Evolutionary conservation across 1,140 invertebrate species (phyloP).

Genomic region (Phocides pigmalion): DNA sequence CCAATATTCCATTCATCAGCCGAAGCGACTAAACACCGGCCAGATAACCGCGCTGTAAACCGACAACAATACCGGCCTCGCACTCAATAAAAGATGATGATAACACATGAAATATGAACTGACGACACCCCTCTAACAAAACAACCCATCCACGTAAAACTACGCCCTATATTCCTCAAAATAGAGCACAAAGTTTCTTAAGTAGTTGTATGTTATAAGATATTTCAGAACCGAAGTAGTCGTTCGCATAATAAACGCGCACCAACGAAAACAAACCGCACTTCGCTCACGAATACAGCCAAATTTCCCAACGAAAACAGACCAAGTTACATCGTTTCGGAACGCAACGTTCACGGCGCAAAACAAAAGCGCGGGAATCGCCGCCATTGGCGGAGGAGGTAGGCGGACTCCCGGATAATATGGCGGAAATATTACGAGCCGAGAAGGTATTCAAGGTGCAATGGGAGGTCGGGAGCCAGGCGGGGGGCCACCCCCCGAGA

Average conservation of each 20-base stretch:
- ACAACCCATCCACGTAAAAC: conserved; percentile 26
- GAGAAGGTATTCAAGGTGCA: conserved; percentile 78
- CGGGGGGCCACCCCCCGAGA: conserved; percentile 56
- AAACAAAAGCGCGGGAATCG: conserved; percentile 82
- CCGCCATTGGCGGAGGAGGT: conserved; percentile 79
- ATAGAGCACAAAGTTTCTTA: conserved; percentile 41
- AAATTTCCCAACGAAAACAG: conserved; percentile 76
- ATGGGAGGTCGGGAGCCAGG: conserved; percentile 44
- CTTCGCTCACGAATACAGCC: conserved; percentile 67
- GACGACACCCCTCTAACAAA: conserved; percentile 65
- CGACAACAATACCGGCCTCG: conserved; percentile 80
- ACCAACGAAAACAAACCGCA: conserved; percentile 77
- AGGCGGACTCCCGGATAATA: conserved; percentile 78
- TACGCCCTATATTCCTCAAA: conserved; percentile 22
- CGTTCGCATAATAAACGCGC: conserved; percentile 71
- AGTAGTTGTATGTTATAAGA: conserved; percentile 42
- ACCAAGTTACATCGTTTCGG: conserved; percentile 77
- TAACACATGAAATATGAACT: conserved; percentile 83
- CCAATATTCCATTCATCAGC: conserved; percentile 78
- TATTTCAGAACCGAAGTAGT: conserved; percentile 46
- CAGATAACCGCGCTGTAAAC: conserved; percentile 80
- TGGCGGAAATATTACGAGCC: conserved; percentile 80
- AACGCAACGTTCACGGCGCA: conserved; percentile 64
- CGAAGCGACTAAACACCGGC: conserved; percentile 74
- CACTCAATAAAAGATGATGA: conserved; percentile 84